Percentiles rank a stretch among this genome's conserved stretches.
Conservation (phyloP, 2,113 vertebrate species). For the Urocolius indicus region DNA sequence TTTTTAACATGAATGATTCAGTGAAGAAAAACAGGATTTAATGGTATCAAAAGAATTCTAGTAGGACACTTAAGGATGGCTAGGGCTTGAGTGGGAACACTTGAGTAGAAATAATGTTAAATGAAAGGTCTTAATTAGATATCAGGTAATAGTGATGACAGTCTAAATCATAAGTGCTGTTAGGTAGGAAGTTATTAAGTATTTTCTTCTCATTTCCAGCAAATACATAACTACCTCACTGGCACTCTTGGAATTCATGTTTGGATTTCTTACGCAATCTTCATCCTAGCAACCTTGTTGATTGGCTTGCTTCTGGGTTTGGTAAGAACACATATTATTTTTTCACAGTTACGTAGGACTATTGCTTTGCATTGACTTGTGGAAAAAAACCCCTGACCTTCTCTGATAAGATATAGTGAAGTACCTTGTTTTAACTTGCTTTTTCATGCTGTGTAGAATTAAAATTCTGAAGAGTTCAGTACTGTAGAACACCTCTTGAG, state of each 20-base stretch:
- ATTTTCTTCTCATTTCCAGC: conserved; percentile 68
- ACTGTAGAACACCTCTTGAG: background rate
- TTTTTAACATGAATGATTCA: background rate
- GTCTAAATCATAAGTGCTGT: background rate
- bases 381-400: background rate
- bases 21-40: background rate
- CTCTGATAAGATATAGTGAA: background rate
- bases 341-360: background rate
- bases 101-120: background rate
- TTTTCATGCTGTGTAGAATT: background rate
- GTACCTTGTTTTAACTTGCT: background rate
- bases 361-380: background rate
- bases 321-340: conserved; percentile 74
- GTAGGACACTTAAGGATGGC: background rate
- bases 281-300: conserved; percentile 82
- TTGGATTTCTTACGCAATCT: conserved; percentile 86
- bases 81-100: background rate
- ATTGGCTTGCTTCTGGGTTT: conserved; percentile 85
- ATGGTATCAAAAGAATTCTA: background rate
- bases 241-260: conserved; percentile 82
- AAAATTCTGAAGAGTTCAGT: background rate
- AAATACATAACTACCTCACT: conserved; percentile 87
- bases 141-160: background rate
- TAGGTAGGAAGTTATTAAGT: background rate
- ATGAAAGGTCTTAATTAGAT: background rate